These are phyloP conservation scores for Sinocyclocheilus anshuiensis DNA, from an alignment of 2,113 vertebrate species.

Conservation along the genomic window DNA sequence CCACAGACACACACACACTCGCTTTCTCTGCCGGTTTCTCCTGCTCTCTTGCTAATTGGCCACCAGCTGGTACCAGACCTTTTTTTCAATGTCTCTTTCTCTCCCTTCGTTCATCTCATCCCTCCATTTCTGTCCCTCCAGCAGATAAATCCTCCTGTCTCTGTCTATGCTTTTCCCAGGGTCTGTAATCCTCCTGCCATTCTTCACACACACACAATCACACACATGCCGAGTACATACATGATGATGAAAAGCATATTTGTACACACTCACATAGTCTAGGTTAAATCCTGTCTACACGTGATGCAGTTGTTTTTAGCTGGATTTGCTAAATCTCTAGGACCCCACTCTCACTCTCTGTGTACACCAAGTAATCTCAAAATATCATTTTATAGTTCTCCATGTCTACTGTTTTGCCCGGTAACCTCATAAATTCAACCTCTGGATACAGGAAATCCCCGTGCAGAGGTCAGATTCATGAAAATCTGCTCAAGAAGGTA, in stretches of 20 bases:
- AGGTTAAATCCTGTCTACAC: conserved; percentile 35
- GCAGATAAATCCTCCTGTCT: conserved; percentile 33
- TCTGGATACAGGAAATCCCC: background rate
- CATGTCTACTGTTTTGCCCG: background rate
- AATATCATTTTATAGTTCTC: conserved; percentile 30
- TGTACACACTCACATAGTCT: background rate
- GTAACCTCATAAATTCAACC: background rate
- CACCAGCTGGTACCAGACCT: conserved; percentile 14
- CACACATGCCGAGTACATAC: conserved; percentile 3
- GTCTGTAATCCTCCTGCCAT: background rate
- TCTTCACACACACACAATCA: conserved; percentile 8
- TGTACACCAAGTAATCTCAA: conserved; percentile 17
- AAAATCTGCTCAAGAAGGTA: background rate
- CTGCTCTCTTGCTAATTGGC: conserved; percentile 23
- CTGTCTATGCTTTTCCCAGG: conserved; percentile 12
- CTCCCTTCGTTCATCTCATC: conserved; percentile 20
- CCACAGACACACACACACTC: background rate
- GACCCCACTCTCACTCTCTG: conserved; percentile 20
- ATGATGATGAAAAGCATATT: conserved; percentile 14
- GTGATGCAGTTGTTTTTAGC: conserved; percentile 39
- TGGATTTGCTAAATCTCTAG: conserved; percentile 26
- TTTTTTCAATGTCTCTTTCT: conserved; percentile 6
- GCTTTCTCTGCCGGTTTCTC: background rate
- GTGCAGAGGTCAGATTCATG: background rate
- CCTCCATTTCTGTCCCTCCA: conserved; percentile 27